These are phyloP conservation scores for Psettodes erumei DNA, from an alignment of 2,113 vertebrate genomes.

Conservation along the genomic window DNA sequence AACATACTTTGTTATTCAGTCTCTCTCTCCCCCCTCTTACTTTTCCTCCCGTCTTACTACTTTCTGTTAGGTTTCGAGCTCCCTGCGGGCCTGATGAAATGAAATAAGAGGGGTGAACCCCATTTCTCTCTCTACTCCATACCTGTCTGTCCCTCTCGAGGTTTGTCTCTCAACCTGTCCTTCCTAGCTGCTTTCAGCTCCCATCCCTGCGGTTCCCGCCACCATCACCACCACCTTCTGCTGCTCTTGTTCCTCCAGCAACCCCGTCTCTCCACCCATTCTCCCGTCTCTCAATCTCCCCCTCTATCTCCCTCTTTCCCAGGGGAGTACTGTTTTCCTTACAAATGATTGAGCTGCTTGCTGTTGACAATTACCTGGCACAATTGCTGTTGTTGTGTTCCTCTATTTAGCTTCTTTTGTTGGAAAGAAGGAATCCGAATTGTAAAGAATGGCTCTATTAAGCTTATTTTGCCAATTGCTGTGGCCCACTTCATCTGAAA, in stretches of 20 bases:
- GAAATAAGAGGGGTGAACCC: conserved; percentile 43
- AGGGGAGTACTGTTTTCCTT: conserved; percentile 21
- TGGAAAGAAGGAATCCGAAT: background rate
- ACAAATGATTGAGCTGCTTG: conserved; percentile 62
- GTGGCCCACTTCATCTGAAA: conserved; percentile 12
- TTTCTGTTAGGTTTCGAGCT: conserved; percentile 39
- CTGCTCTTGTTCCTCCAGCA: conserved; percentile 17
- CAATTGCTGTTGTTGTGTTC: conserved; percentile 46
- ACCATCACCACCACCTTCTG: background rate
- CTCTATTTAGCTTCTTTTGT: conserved; percentile 38
- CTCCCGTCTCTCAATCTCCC: conserved; percentile 12
- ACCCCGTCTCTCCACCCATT: background rate
- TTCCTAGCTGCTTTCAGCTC: background rate
- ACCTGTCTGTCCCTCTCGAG: conserved; percentile 29
- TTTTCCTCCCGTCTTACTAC: conserved; percentile 30
- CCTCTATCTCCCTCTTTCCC: conserved; percentile 15
- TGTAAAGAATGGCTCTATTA: conserved; percentile 33
- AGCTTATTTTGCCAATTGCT: conserved; percentile 15
- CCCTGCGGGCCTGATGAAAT: conserved; percentile 44
- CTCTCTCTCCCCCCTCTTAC: conserved; percentile 9
- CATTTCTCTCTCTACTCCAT: conserved; percentile 23
- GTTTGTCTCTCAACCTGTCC: background rate
- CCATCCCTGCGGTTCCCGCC: background rate
- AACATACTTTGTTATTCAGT: conserved; percentile 51
- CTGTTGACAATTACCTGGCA: conserved; percentile 62